Percentiles rank a stretch among this genome's conserved stretches.
Conservation (phyloP, 2,113 vertebrate species). For the Enhydra lutris region DNA sequence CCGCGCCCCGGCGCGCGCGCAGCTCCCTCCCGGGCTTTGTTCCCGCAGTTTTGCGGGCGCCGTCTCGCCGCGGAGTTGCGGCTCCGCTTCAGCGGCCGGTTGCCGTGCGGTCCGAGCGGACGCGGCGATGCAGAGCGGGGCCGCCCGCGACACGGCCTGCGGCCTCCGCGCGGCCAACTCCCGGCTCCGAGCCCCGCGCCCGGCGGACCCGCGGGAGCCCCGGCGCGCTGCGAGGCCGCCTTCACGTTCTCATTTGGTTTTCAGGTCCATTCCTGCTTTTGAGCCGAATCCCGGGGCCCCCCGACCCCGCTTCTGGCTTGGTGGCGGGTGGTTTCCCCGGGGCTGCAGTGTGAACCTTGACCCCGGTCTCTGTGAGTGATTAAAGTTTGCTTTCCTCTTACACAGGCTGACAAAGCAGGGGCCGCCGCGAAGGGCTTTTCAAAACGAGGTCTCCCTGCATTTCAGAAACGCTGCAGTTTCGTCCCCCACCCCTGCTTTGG, state of each 20-base stretch:
- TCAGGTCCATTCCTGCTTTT: not conserved
- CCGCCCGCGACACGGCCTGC: not conserved
- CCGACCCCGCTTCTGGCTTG: not conserved
- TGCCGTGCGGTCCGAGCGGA: not conserved
- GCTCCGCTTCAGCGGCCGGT: not conserved
- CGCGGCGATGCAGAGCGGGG: not conserved
- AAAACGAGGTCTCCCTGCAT: not conserved
- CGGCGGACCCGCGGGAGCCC: not conserved
- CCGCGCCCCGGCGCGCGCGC: not conserved
- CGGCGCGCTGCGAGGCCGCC: not conserved
- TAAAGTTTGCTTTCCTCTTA: constrained; percentile 37
- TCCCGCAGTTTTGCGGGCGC: not conserved
- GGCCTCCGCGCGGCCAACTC: not conserved
- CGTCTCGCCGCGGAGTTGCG: not conserved
- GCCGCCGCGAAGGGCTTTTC: not conserved
- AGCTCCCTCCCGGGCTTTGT: constrained; percentile 59
- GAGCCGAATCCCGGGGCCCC: not conserved
- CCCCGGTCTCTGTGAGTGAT: not conserved
- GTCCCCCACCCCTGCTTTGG: not conserved
- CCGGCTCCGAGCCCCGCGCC: not conserved
- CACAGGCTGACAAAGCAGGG: not conserved
- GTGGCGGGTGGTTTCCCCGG: not conserved
- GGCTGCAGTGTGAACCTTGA: constrained; percentile 53
- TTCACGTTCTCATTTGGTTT: not conserved
- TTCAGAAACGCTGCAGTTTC: not conserved